Base-by-base conservation (phyloP, 2,888 invertebrate species). In the Bombylius major region DNA sequence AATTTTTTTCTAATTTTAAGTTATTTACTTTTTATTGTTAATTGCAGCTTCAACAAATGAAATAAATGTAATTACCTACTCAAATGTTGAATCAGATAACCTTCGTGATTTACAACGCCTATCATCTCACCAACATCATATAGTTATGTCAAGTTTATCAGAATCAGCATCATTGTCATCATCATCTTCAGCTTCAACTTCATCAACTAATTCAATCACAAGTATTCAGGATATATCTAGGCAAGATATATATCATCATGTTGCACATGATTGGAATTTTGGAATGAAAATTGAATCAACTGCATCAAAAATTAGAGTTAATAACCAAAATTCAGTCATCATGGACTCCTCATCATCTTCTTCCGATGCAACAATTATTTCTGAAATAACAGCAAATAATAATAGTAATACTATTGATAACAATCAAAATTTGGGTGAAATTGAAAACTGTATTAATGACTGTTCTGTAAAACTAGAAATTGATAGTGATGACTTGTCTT, bases 181-280 rank as follows among this genome's bases (percentile, higher is more conserved):
- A 13, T 65, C 65, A 36, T 64, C 64, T 7, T 64, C 67, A 31
- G 66, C 69, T 11, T 66, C 71, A 65, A 63, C 68, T 56, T 62
- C 64, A 23, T 61, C 62, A 42, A 3, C 39, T 11, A 23, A 23
- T 23, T 8, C 39, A 42, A 11, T 36, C 9, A 36, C 39, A 7
- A 42, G 12, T 42, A 11, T 5, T 42, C 39, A 42, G 4, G 39
- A 42, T 5, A 11, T 42, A 42, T 4, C 39, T 8, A 42, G 11
- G 47, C 60, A 62, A 31, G 70, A 70, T 57, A 68, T 73, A 61
- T 72, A 70, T 60, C 70, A 71, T 57, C 69, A 73, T 60, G 69
- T 72, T 13, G 70, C 69, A 53, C 72, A 73, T 59, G 72, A 73
- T 63, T 73, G 72, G 72, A 72, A 73, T 64, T 73, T 73, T 54